Base-by-base conservation (phyloP, 2,888 invertebrate genomes). In the Scelioninae gen. 2 region DNA sequence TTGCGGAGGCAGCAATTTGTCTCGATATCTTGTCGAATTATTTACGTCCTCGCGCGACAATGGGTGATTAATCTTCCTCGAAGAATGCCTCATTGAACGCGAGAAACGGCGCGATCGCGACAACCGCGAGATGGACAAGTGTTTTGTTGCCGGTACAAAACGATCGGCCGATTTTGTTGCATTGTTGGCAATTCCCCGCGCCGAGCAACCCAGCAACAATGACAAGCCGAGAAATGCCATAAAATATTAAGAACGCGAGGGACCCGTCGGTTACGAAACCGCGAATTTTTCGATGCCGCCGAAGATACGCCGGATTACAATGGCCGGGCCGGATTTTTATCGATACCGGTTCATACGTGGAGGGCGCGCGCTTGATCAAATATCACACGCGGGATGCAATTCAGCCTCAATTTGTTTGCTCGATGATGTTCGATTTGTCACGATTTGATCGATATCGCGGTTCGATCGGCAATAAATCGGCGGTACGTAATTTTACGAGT, bases 1-100 rank as follows among this genome's bases (percentile, higher is more conserved):
- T 64, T 48, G 75, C 50, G 45, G 68, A 65, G 55, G 60, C 67
- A 60, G 57, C 68, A 75, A 75, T 72, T 74, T 74, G 74, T 74
- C 74, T 53, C 71, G 71, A 74, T 71, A 68, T 58, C 57, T 58
- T 31, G 52, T 48, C 64, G 63, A 68, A 55, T 74, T 68, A 74
- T 74, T 74, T 74, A 70, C 63, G 70, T 39, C 68, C 41, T 37
- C 46, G 35, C 37, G 37, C 39, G 68, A 71, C 71, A 74, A 68
- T 75, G 19, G 65, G 50, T 50, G 60, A 75, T 75, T 72, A 75
- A 75, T 75, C 72, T 68, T 74, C 58, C 53, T 48, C 15, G 25
- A 64, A 64, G 67, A 74, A 74, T 63, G 52, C 57, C 60, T 65
- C 41, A 57, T 52, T 63, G 69, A 53, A 45, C 25, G 69, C n/a